Conservation (phyloP, 1,140 invertebrate genomes). For the Carposina sasakii region DNA sequence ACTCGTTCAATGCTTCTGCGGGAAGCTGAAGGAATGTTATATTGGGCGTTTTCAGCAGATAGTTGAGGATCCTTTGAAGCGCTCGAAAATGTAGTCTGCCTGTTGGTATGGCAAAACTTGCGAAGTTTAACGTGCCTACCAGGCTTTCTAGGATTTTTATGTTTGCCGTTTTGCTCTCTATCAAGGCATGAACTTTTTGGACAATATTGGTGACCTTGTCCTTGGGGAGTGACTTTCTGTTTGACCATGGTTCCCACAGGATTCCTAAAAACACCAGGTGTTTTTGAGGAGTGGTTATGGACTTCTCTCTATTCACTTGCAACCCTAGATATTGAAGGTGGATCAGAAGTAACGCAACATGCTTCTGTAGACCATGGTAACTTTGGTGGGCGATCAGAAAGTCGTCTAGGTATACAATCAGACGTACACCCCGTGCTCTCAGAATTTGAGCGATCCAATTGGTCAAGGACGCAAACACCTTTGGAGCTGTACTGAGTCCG, state of each 20-base stretch:
- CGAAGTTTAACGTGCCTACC: not conserved
- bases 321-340: conserved; percentile 7
- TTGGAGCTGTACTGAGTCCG: not conserved
- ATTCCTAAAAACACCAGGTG: not conserved
- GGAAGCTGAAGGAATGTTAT: not conserved
- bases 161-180: not conserved
- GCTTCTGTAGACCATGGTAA: not conserved
- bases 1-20: not conserved
- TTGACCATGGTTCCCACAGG: not conserved
- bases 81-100: not conserved
- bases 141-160: not conserved
- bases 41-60: no score
- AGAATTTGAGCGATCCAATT: not conserved
- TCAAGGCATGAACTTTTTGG: not conserved
- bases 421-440: no score
- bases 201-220: not conserved
- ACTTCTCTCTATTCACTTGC: conserved; percentile 13
- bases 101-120: not conserved
- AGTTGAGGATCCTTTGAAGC: not conserved
- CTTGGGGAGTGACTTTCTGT: not conserved
- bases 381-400: not conserved
- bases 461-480: not conserved
- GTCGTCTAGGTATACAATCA: not conserved
- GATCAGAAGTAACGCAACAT: not conserved
- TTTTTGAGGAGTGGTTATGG: conserved; percentile 1